Percentiles rank a stretch among this genome's conserved stretches.
Evolutionary conservation across 2,113 vertebrate species (phyloP).

Genomic region (Myrmophylax atrothorax): DNA sequence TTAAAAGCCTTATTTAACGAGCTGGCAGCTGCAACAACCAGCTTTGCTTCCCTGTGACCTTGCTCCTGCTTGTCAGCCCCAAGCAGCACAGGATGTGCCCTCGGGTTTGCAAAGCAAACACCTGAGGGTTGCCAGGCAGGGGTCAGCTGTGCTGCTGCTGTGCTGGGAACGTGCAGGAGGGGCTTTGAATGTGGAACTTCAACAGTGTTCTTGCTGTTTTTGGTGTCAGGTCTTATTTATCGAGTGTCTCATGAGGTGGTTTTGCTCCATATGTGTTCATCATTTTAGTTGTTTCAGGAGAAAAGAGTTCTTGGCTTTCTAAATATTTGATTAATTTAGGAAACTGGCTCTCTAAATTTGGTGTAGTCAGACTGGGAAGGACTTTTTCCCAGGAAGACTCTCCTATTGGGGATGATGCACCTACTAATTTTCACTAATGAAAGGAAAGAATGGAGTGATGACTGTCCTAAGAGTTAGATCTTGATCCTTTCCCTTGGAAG

Average conservation of each 20-base stretch:
- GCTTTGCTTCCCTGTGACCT: not conserved
- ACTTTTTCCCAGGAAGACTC: not conserved
- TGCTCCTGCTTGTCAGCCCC: not conserved
- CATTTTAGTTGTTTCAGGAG: not conserved
- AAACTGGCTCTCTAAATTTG: not conserved
- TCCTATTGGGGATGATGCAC: not conserved
- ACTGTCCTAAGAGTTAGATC: not conserved
- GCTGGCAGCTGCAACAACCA: not conserved
- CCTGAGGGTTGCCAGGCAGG: not conserved
- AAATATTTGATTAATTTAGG: not conserved
- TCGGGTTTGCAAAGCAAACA: not conserved
- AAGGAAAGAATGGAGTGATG: not conserved
- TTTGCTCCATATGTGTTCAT: not conserved
- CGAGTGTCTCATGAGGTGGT: not conserved
- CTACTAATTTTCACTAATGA: not conserved
- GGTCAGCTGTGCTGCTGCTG: not conserved
- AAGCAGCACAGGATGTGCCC: not conserved
- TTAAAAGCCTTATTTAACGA: conserved; percentile 11
- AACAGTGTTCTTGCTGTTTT: not conserved
- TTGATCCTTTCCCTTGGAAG: not conserved
- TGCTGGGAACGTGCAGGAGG: not conserved
- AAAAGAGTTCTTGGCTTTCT: not conserved
- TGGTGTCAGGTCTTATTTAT: not conserved
- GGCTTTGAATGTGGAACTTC: not conserved
- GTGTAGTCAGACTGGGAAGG: not conserved